Conservation (phyloP, 2,888 invertebrate genomes). For the Drosophila neonasuta region DNA sequence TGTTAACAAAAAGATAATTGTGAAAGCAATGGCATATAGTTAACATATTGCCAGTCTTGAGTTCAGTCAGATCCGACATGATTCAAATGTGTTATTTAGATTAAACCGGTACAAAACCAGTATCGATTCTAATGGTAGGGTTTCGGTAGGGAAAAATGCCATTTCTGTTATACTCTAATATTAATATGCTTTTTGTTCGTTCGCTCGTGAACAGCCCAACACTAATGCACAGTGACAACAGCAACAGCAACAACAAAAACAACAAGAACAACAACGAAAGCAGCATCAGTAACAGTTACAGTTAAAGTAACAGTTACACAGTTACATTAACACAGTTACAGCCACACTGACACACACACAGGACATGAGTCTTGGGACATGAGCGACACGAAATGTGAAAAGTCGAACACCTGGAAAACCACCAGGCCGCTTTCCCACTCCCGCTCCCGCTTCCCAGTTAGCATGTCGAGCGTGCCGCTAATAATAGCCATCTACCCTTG, state of each 20-base stretch:
- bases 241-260: too few species aligned
- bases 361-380: slow-evolving; percentile 52
- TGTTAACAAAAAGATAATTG: too few species aligned
- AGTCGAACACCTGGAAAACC: slow-evolving; percentile 60
- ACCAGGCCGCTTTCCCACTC: not conserved
- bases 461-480: slow-evolving; percentile 73
- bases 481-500: slow-evolving; percentile 56
- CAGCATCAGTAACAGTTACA: slow-evolving; percentile 7
- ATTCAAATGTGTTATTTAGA: too few species aligned
- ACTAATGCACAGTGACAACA: too few species aligned
- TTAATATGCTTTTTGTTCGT: not conserved
- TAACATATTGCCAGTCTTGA: too few species aligned
- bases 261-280: not conserved
- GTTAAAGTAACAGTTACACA: slow-evolving; percentile 10
- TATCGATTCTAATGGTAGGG: too few species aligned
- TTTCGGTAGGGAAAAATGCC: too few species aligned
- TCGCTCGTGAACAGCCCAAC: not conserved
- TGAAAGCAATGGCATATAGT: too few species aligned
- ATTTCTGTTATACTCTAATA: too few species aligned
- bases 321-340: slow-evolving; percentile 21
- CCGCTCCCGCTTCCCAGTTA: slow-evolving; percentile 31
- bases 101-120: too few species aligned
- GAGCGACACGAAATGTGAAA: slow-evolving; percentile 61
- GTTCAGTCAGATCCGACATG: too few species aligned
- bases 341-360: slow-evolving; percentile 33